Base-by-base conservation (phyloP, 2,888 invertebrate species). In the Limnephilus marmoratus region DNA sequence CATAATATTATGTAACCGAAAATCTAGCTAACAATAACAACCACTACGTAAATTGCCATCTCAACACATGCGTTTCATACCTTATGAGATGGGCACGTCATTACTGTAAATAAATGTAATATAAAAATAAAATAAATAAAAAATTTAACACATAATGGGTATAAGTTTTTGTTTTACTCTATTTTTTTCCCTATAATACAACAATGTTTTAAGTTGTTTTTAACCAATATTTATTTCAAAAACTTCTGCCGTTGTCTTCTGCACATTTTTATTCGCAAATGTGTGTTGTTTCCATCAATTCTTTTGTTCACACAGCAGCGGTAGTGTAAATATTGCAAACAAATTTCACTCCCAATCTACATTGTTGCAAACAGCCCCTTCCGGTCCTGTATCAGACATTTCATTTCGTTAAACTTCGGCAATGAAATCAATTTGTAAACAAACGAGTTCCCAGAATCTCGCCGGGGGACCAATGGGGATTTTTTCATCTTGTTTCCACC, bases 381-480 rank as follows among this genome's bases (percentile, higher is more conserved):
- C 34, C 3, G 87, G 4, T 85, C 18, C 85, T 85, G 85, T 37
- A 83, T 15, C 37, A 83, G 53, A 15, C 88, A 41, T 89, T 80
- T 89, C 88, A 81, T 80, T 89, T 80, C 88, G 68, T 24, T 80
- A 89, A 89, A 89, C 88, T 89, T 89, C 31, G 80, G 24, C 88
- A 89, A 89, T 89, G 88, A 89, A 80, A 89, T 89, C 88, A 89
- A 89, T 89, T 89, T 89, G 80, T 80, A 81, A 81, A 88, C 88
- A 88, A 88, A 88, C 37, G 88, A 88, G 68, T 68, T 68, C 34
- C 15, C 12, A 24, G 13, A 29, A 45, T n/a, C 45, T 45, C 45
- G 45, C 88, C 68, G 53, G 85, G 85, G 41, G 37, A 31, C 85
- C 85, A 34, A 29, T 82, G 82, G 18, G 85, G 45, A 85, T 85